A percentile compares a stretch with the other conserved stretches of the same genome.
phyloP scores from a whole-genome alignment of 2,797 vertebrate genomes.

The Sebastolobus alascanus region DNA sequence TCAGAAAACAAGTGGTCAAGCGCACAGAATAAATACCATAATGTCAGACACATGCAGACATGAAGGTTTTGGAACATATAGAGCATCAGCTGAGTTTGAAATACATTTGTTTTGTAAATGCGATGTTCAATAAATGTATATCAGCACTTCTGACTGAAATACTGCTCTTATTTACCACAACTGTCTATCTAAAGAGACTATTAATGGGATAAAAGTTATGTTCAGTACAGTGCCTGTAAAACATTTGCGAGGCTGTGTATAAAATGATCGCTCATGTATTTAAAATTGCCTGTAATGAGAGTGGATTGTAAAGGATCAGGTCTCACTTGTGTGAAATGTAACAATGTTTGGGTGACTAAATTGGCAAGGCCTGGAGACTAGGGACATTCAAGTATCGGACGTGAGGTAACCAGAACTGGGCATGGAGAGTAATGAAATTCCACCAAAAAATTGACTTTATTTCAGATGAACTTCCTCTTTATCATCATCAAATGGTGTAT shows the following conservation, averaged over 20 bases:
- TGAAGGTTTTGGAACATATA: background rate
- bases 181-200: background rate
- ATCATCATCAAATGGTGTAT: too few relatives aligned
- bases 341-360: too few relatives aligned
- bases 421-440: too few relatives aligned
- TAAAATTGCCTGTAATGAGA: background rate
- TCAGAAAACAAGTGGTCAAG: background rate
- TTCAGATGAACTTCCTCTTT: too few relatives aligned
- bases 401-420: too few relatives aligned
- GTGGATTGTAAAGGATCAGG: background rate
- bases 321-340: background rate
- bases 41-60: background rate
- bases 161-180: background rate
- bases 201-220: background rate
- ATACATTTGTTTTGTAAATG: conserved; percentile 31
- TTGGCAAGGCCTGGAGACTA: too few relatives aligned
- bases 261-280: background rate
- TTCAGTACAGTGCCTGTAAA: background rate
- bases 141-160: background rate
- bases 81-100: background rate
- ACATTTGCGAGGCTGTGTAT: background rate
- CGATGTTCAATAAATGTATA: conserved; percentile 37
- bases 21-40: background rate
- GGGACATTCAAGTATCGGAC: too few relatives aligned
- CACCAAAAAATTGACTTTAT: too few relatives aligned